Base-by-base conservation (phyloP, 2,113 vertebrate species). In the Nycticryphes semicollaris region DNA sequence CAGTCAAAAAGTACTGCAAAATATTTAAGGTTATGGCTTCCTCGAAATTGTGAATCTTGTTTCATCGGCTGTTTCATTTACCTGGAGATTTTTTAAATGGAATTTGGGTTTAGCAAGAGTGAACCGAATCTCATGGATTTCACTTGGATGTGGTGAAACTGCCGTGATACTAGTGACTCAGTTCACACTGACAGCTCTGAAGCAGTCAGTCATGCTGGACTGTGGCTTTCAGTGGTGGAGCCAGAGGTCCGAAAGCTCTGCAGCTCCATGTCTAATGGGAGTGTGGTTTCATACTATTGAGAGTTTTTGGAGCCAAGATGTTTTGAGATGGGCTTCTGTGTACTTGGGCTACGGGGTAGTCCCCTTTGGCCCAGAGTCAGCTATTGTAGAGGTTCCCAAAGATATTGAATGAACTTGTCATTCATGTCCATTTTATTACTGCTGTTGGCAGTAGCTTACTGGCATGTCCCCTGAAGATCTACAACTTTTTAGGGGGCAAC, bases 271-370 rank as follows among this genome's bases (percentile, higher is more conserved):
- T 85, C 63, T 84, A 17, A 31, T 48, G 74, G 85, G 24, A 90
- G 37, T 87, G 69, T 69, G 67, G 33, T 94, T 92, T 93, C 37
- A 3, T 92, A 7, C 22, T 79, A 6, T 8, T 72, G 67, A 57
- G 33, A 7, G 14, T 47, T 9, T 87, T 93, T 53, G n/a, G 21
- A 93, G 59, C 86, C 68, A 76, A 60, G 85, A 66, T 7, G 9
- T 76, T 86, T 84, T 77, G 72, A 83, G 85, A 80, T 94, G 79
- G 59, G 35, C 63, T 92, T 73, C 54, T 95, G 59, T 85, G 20
- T 88, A 5, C n/a, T 90, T 59, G 28, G 72, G n/a, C 74, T 92
- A 24, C 53, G 48, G 82, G 41, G 39, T 66, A 88, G 50, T 60
- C 57, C 59, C 22, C 22, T 66, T 74, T 93, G 90, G 90, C 90